These are phyloP conservation scores for Hypotaenidia philippensis DNA, from an alignment of 2,797 vertebrate species.

Conservation along the genomic window DNA sequence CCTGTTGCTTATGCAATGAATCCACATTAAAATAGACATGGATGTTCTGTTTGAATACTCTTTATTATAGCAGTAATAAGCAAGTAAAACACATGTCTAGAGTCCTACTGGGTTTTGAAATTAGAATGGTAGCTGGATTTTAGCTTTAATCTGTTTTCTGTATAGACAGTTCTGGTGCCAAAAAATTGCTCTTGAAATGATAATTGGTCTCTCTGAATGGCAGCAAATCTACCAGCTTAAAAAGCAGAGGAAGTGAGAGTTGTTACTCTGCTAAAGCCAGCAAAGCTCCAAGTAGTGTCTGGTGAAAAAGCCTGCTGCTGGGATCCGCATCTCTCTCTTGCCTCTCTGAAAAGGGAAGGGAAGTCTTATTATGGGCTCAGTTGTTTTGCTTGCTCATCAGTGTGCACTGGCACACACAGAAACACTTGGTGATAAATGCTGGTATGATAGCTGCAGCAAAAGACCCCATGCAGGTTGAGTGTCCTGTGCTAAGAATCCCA, in stretches of 20 bases:
- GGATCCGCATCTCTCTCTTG: background rate
- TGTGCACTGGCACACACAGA: background rate
- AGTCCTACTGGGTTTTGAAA: constrained; percentile 12
- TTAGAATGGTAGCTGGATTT: background rate
- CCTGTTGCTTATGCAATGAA: background rate
- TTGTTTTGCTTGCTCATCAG: background rate
- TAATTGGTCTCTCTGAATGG: background rate
- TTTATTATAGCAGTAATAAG: constrained; percentile 1
- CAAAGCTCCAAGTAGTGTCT: background rate
- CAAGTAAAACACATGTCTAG: background rate
- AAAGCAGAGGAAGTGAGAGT: background rate
- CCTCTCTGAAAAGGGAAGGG: background rate
- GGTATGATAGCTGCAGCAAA: background rate
- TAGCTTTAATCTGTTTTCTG: background rate
- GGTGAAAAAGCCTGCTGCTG: background rate
- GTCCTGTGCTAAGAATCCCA: background rate
- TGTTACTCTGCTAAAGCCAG: background rate
- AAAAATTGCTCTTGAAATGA: background rate
- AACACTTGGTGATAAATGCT: background rate
- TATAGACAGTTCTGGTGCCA: background rate
- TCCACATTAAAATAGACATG: background rate
- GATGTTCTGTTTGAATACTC: background rate
- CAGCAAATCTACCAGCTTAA: background rate
- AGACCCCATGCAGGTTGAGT: fast-evolving
- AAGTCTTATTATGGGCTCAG: background rate